Evolutionary conservation across 2,113 vertebrate genomes (phyloP).

Genomic region (Platysternon megacephalum): DNA sequence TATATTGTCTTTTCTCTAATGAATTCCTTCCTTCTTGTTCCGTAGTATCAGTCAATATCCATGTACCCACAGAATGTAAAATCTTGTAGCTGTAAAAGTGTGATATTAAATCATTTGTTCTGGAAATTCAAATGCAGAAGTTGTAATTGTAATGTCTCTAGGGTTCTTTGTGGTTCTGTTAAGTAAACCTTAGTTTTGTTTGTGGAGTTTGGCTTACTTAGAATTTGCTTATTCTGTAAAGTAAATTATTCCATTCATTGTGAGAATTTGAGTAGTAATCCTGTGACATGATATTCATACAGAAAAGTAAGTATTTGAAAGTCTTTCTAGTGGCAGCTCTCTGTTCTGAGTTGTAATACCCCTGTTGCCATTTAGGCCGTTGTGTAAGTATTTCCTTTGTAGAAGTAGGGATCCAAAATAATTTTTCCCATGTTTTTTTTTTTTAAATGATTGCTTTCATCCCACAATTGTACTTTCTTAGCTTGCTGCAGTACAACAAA

Average conservation of each 20-base stretch:
- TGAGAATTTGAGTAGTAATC: neutral
- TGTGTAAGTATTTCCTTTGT: neutral
- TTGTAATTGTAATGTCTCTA: neutral
- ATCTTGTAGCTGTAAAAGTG: neutral
- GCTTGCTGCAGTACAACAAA: neutral
- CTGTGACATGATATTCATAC: neutral
- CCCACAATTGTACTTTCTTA: neutral
- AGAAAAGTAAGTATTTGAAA: neutral
- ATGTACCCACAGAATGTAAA: neutral
- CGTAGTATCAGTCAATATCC: neutral
- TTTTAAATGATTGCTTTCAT: neutral
- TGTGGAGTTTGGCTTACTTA: neutral
- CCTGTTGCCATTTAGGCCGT: neutral
- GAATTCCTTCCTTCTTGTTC: neutral
- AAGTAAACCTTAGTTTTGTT: neutral
- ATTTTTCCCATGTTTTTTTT: neutral
- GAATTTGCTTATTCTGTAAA: neutral
- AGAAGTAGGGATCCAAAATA: neutral
- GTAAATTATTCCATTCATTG: neutral
- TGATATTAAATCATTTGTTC: neutral
- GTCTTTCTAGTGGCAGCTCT: neutral
- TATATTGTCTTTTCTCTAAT: neutral
- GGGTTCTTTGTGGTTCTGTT: fast-evolving
- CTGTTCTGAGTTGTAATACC: neutral
- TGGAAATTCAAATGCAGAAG: neutral